Evolutionary conservation across 2,888 invertebrate species (phyloP).

Genomic region (Dione vanillae): DNA sequence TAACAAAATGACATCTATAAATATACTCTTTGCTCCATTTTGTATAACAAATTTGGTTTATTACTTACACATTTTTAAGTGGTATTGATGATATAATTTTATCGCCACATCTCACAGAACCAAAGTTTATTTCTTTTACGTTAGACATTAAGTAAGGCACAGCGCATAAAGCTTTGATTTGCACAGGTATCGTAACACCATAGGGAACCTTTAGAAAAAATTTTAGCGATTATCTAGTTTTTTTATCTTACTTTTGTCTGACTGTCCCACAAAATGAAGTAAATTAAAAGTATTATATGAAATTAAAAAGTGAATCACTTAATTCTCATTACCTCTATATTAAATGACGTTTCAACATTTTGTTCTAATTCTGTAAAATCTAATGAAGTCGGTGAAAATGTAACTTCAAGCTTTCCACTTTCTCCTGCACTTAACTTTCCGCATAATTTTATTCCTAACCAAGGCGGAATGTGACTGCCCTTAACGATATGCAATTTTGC

Average conservation of each 20-base stretch:
- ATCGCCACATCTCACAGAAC: constrained; percentile 84
- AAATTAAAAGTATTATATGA: not conserved
- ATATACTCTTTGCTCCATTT: not conserved
- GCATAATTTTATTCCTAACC: constrained; percentile 69
- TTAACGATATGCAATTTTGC: constrained; percentile 75
- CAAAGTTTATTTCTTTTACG: constrained; percentile 78
- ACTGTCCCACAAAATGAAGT: not conserved
- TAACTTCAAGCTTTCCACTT: constrained; percentile 75
- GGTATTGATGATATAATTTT: constrained; percentile 81
- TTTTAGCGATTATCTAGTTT: not conserved
- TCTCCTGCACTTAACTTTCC: constrained; percentile 78
- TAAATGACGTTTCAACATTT: constrained; percentile 68
- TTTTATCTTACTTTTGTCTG: no score
- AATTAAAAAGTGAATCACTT: not conserved
- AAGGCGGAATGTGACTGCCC: constrained; percentile 61
- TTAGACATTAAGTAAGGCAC: constrained; percentile 81
- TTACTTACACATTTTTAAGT: constrained; percentile 84
- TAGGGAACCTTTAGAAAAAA: constrained; percentile 73
- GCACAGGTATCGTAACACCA: constrained; percentile 85
- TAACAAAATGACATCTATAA: constrained; percentile 37
- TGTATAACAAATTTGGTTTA: constrained; percentile 4
- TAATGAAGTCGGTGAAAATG: constrained; percentile 77
- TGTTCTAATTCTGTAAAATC: constrained; percentile 75
- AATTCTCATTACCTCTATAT: constrained; percentile 72
- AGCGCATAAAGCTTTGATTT: constrained; percentile 83